Conservation (phyloP, 1,140 invertebrate genomes). For the Bombus consobrinus region DNA sequence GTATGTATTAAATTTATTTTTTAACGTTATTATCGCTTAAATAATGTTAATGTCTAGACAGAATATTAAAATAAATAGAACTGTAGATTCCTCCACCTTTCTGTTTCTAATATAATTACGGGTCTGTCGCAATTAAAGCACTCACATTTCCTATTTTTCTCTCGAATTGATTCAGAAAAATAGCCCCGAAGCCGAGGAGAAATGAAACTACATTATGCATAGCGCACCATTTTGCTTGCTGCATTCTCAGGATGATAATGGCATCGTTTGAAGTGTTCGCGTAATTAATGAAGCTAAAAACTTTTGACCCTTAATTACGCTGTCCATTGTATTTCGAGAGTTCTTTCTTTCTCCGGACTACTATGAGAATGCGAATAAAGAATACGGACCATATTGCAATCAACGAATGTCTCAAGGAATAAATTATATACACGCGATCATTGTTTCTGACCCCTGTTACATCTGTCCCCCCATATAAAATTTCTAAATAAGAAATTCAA, state of each 20-base stretch:
- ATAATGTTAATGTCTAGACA: not conserved
- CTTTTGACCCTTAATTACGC: conserved; percentile 68
- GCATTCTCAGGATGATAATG: conserved; percentile 65
- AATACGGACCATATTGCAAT: conserved; percentile 45
- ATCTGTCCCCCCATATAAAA: conserved; percentile 3
- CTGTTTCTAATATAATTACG: conserved; percentile 38
- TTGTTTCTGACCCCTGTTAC: conserved; percentile 8
- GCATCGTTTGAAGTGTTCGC: conserved; percentile 66
- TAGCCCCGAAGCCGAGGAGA: conserved; percentile 16
- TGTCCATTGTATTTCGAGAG: conserved; percentile 56
- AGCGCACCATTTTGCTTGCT: conserved; percentile 56
- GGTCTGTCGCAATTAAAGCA: conserved; percentile 41
- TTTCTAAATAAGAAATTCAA: not conserved
- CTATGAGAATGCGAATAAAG: conserved; percentile 55
- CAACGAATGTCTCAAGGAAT: conserved; percentile 38
- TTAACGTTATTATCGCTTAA: not conserved
- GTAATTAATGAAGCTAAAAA: conserved; percentile 70
- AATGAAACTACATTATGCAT: conserved; percentile 61
- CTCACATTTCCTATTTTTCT: conserved; percentile 4
- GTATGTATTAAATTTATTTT: not conserved
- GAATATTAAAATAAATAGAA: not conserved
- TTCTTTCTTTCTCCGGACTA: conserved; percentile 51
- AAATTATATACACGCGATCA: conserved; percentile 44
- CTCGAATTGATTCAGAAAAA: conserved; percentile 45
- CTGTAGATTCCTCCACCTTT: not conserved